Conservation (phyloP, 2,888 invertebrate species). For the Eretmocerus hayati region DNA sequence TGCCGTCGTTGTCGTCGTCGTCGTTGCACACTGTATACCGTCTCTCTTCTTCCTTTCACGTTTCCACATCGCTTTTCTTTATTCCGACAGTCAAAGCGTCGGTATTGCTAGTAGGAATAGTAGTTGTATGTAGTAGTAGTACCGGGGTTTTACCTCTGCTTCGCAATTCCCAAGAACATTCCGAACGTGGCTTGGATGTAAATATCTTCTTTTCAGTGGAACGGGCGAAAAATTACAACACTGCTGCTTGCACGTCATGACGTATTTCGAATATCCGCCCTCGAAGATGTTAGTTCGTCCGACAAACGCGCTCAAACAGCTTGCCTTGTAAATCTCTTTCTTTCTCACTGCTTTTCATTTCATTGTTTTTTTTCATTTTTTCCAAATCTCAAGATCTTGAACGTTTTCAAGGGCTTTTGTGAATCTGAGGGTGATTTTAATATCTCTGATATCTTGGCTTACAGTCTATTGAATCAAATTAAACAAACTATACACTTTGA, state of each 20-base stretch:
- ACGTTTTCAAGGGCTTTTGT: too few relatives aligned
- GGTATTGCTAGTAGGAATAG: too few relatives aligned
- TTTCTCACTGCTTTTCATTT: not conserved
- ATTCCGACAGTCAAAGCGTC: slow-evolving; percentile 19
- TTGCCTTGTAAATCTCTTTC: slow-evolving; percentile 1
- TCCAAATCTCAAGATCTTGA: too few relatives aligned
- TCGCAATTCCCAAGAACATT: slow-evolving; percentile 29
- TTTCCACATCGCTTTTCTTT: slow-evolving; percentile 15
- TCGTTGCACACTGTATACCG: too few relatives aligned
- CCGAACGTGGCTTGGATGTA: slow-evolving; percentile 42
- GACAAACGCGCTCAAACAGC: not conserved
- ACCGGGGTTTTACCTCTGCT: slow-evolving; percentile 22
- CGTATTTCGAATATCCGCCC: slow-evolving; percentile 2
- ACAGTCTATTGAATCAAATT: too few relatives aligned
- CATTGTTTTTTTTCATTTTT: slow-evolving; percentile 7
- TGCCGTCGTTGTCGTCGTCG: too few relatives aligned
- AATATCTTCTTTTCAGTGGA: slow-evolving; percentile 31
- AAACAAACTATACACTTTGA: too few relatives aligned
- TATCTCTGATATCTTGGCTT: too few relatives aligned
- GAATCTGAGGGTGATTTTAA: too few relatives aligned
- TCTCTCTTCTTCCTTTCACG: not conserved
- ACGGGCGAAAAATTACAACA: slow-evolving; percentile 16
- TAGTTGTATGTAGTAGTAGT: too few relatives aligned
- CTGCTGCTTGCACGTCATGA: slow-evolving; percentile 6
- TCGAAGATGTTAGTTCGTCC: not conserved